Percentiles rank a stretch among this genome's conserved stretches.
phyloP scores from a whole-genome alignment of 2,113 vertebrate species.

The Hydropotes inermis region DNA sequence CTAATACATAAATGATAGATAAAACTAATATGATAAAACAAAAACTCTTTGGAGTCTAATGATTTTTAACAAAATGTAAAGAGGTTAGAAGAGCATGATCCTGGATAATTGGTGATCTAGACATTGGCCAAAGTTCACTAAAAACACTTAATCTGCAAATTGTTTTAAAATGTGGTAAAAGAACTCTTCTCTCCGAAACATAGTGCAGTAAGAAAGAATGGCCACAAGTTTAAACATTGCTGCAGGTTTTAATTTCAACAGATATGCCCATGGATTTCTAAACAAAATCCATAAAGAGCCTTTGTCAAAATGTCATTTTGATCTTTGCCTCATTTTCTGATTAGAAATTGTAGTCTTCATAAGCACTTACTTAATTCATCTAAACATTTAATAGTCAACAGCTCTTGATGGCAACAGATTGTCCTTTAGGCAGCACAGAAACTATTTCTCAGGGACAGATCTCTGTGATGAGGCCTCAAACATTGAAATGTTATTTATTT shows the following conservation, averaged over 20 bases:
- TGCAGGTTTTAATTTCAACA: neutral
- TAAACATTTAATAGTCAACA: constrained; percentile 71
- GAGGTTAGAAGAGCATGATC: neutral
- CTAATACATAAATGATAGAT: neutral
- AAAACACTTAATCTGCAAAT: neutral
- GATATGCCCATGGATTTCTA: neutral
- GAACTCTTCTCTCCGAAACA: neutral
- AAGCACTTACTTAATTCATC: constrained; percentile 70
- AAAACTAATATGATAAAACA: neutral
- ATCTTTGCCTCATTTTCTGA: constrained; percentile 69
- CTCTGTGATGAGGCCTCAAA: constrained; percentile 67
- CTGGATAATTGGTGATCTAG: neutral
- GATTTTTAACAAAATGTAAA: neutral
- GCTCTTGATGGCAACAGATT: constrained; percentile 45
- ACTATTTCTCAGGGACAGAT: constrained; percentile 54
- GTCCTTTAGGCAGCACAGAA: constrained; percentile 50
- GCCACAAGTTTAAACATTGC: neutral
- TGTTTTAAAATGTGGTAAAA: neutral
- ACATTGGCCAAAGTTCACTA: neutral
- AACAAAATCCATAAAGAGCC: neutral
- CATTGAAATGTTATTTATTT: constrained; percentile 75
- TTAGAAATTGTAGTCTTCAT: constrained; percentile 64
- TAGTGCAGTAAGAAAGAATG: neutral
- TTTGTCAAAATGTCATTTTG: constrained; percentile 47
- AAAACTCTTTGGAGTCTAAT: neutral